Percentiles rank a stretch among this genome's conserved stretches.
Evolutionary conservation across 2,113 vertebrate species (phyloP).

Genomic region (Smithornis capensis): DNA sequence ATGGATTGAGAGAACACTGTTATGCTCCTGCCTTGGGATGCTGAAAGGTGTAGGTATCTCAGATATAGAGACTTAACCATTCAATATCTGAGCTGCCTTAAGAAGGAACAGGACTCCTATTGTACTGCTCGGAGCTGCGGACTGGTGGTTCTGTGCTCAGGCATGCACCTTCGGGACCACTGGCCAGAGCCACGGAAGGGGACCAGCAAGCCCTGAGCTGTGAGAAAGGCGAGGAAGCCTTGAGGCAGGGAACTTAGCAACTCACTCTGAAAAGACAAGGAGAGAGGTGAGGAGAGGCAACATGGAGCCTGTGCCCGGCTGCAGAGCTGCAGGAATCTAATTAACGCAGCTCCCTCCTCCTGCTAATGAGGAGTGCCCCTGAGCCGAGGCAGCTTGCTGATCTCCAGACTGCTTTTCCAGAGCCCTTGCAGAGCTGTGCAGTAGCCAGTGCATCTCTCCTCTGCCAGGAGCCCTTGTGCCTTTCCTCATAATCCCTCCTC

Average conservation of each 20-base stretch:
- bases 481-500: background rate
- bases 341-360: background rate
- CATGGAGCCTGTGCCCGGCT: background rate
- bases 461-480: background rate
- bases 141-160: background rate
- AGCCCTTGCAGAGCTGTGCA: background rate
- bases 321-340: background rate
- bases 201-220: background rate
- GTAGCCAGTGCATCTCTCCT: background rate
- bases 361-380: background rate
- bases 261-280: background rate
- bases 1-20: background rate
- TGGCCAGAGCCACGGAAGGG: background rate
- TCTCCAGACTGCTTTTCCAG: background rate
- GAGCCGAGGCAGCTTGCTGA: background rate
- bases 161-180: background rate
- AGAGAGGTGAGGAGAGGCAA: background rate
- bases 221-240: background rate
- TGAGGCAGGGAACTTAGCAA: background rate
- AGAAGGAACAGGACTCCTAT: background rate
- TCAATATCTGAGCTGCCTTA: background rate
- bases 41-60: background rate
- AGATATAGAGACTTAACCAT: fast-evolving
- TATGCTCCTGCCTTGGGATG: background rate
- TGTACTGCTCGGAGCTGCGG: background rate